phyloP scores from a whole-genome alignment of 2,113 vertebrate species.

The Eudorcas thomsonii region DNA sequence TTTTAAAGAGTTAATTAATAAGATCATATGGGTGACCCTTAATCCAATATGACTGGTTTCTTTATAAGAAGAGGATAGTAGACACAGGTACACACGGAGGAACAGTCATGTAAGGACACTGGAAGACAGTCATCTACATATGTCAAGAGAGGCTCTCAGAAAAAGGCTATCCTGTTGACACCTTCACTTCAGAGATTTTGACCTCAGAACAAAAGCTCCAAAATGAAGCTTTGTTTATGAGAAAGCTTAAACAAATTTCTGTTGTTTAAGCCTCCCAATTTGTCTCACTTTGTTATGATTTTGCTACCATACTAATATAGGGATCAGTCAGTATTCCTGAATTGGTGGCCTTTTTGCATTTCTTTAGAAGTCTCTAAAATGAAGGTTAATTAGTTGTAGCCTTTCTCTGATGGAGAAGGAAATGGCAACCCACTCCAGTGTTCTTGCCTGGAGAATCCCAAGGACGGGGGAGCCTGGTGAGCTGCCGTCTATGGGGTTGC shows the following conservation, averaged over 20 bases:
- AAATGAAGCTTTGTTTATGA: not conserved
- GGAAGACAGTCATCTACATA: not conserved
- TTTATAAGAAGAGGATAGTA: not conserved
- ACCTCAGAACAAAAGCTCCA: not conserved
- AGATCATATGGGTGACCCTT: not conserved
- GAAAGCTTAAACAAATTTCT: not conserved
- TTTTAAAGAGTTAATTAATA: not conserved
- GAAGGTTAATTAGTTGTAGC: not conserved
- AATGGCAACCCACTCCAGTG: too few species aligned
- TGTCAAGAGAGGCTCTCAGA: not conserved
- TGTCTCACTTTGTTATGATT: not conserved
- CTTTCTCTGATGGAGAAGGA: not conserved
- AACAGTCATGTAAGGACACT: not conserved
- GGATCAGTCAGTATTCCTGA: not conserved
- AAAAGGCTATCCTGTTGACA: not conserved
- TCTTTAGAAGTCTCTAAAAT: not conserved
- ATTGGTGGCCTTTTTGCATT: not conserved
- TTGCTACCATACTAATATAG: not conserved
- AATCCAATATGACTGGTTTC: not conserved
- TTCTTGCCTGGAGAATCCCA: too few species aligned
- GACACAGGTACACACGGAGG: not conserved
- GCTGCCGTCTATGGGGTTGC: too few species aligned
- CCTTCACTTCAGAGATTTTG: not conserved
- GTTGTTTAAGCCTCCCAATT: not conserved
- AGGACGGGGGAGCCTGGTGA: too few species aligned